Evolutionary conservation across 2,113 vertebrate species (phyloP).

Genomic region (Cyphomyrus plagiostoma): DNA sequence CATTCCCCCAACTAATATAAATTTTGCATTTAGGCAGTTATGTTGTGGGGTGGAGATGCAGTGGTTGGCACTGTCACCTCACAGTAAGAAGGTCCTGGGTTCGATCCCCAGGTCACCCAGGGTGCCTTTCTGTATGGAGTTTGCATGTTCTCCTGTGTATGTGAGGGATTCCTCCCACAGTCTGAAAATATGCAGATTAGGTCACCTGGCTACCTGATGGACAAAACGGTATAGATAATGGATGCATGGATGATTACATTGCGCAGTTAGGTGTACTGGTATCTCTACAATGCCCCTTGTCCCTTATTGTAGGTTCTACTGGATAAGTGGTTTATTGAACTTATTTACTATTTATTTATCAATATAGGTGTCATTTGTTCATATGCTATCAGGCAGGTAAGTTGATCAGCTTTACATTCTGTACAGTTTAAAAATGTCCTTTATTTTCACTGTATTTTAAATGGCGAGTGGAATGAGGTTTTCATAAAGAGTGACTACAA

Average conservation of each 20-base stretch:
- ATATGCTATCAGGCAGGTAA: not conserved
- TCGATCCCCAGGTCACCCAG: too few species aligned
- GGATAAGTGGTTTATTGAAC: not conserved
- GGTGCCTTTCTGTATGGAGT: too few species aligned
- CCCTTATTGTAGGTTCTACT: not conserved
- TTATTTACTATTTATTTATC: not conserved
- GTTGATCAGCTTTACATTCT: not conserved
- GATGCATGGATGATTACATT: not conserved
- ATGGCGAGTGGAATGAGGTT: not conserved
- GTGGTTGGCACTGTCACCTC: too few species aligned
- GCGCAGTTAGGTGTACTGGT: not conserved
- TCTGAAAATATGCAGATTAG: too few species aligned
- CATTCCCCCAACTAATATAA: not conserved
- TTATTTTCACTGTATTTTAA: not conserved
- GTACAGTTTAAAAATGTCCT: not conserved
- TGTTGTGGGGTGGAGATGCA: too few species aligned
- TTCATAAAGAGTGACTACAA: not conserved
- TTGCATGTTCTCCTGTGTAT: too few species aligned
- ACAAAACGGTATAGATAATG: too few species aligned
- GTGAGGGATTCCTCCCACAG: too few species aligned
- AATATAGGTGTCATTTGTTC: not conserved
- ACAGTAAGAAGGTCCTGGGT: too few species aligned
- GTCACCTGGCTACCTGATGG: too few species aligned
- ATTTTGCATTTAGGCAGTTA: too few species aligned
- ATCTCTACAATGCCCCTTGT: not conserved